Evolutionary conservation across 37 sponge, comb jelly and placozoan genomes (phyloP).

Genomic region (Halisarca cf. caerulea): DNA sequence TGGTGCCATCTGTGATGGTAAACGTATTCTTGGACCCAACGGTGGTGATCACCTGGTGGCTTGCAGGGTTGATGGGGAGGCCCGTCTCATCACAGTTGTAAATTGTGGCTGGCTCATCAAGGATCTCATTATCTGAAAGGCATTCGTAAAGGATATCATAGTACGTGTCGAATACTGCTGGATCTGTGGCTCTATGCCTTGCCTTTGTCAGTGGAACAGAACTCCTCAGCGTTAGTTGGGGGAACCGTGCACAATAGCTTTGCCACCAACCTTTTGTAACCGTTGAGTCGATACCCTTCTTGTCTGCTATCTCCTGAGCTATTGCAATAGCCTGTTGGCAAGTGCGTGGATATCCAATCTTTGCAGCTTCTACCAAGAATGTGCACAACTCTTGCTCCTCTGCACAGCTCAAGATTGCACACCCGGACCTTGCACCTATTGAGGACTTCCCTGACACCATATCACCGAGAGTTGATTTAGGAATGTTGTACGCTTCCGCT

Average conservation of each 20-base stretch:
- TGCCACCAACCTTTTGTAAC: constrained; percentile 46
- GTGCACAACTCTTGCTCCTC: not conserved
- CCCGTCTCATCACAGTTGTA: constrained; percentile 64
- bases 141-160: constrained; percentile 39
- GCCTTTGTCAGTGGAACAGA: constrained; percentile 46
- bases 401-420: not conserved
- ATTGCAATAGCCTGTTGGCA: constrained; percentile 19
- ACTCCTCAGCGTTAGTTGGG: constrained; percentile 15
- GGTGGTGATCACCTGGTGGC: not conserved
- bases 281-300: constrained; percentile 12
- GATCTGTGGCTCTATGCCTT: constrained; percentile 40
- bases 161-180: constrained; percentile 32
- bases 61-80: constrained; percentile 36
- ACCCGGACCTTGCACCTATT: constrained; percentile 4
- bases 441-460: not conserved
- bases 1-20: not conserved
- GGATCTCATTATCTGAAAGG: constrained; percentile 40
- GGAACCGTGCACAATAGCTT: constrained; percentile 38
- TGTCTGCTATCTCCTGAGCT: constrained; percentile 9
- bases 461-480: constrained; percentile 23
- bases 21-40: constrained; percentile 23
- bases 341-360: constrained; percentile 27
- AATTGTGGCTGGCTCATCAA: constrained; percentile 34
- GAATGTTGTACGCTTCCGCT: constrained; percentile 9
- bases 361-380: not conserved